Conservation (phyloP, 53 echinoderm and acorn worm species). For the Astropecten irregularis region DNA sequence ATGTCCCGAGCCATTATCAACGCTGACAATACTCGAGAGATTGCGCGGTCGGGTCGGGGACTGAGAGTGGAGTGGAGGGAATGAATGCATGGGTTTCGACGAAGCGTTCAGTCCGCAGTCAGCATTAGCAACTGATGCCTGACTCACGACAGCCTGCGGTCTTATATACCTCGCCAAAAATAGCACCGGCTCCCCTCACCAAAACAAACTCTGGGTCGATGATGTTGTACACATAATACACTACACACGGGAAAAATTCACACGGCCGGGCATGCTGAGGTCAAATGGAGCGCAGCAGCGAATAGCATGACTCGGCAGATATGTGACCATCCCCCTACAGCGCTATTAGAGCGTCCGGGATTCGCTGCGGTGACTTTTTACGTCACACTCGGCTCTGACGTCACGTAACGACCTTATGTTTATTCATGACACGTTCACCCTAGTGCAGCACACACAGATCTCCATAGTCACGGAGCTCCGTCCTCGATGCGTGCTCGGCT, state of each 20-base stretch:
- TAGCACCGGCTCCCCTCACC: constrained; percentile 49
- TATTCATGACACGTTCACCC: constrained; percentile 37
- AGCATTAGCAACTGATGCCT: constrained; percentile 14
- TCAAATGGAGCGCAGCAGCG: constrained; percentile 29
- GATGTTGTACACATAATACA: constrained; percentile 1
- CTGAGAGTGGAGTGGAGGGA: not conserved
- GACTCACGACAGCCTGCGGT: not conserved
- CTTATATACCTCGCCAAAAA: constrained; percentile 62
- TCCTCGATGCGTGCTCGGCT: not conserved
- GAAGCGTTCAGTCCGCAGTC: constrained; percentile 18
- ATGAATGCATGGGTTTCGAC: not conserved
- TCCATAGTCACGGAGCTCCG: constrained; percentile 45
- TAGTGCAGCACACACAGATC: not conserved
- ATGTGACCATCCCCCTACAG: not conserved
- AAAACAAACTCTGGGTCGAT: constrained; percentile 25
- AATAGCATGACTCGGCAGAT: constrained; percentile 46
- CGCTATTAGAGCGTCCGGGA: constrained; percentile 39
- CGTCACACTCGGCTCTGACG: constrained; percentile 33
- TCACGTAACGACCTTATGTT: constrained; percentile 27
- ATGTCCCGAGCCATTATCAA: not conserved
- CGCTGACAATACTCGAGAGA: not conserved
- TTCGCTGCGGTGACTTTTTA: constrained; percentile 54
- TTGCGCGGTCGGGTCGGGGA: no score
- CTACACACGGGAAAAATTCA: constrained; percentile 36
- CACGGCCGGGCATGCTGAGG: constrained; percentile 23